A percentile compares a stretch with the other conserved stretches of the same genome.
Conservation (phyloP, 2,113 vertebrate genomes). For the Xerus inauris region DNA sequence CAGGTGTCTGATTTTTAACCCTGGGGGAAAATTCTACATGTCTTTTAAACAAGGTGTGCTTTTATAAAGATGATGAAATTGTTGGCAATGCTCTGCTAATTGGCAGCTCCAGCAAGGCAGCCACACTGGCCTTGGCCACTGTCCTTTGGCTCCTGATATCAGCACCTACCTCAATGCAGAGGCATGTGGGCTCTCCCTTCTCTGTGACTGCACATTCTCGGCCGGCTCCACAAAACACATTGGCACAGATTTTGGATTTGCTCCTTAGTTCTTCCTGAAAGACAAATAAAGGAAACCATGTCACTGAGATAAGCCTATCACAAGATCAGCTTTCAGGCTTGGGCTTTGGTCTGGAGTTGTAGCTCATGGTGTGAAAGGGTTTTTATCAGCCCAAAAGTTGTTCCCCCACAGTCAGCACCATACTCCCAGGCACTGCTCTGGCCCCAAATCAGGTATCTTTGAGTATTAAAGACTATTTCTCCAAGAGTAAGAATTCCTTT, state of each 20-base stretch:
- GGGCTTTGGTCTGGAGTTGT: background rate
- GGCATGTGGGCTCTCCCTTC: conserved; percentile 97
- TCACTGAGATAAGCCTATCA: background rate
- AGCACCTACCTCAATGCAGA: conserved; percentile 95
- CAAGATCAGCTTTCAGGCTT: background rate
- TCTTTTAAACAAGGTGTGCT: background rate
- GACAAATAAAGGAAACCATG: conserved; percentile 66
- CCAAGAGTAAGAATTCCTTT: background rate
- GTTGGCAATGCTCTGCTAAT: background rate
- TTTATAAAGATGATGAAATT: background rate
- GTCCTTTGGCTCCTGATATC: background rate
- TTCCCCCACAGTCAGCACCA: background rate
- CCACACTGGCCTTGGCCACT: background rate
- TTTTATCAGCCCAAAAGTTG: background rate
- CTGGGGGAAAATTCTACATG: background rate
- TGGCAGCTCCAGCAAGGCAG: background rate
- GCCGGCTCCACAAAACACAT: conserved; percentile 98
- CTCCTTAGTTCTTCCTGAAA: conserved; percentile 92
- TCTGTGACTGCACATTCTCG: conserved; percentile 96
- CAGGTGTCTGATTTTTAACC: conserved; percentile 43
- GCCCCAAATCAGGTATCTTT: background rate
- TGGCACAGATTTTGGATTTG: conserved; percentile 99
- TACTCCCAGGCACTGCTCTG: background rate
- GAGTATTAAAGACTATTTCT: background rate
- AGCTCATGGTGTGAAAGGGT: background rate